Base-by-base conservation (phyloP, 2,888 invertebrate genomes). In the Frankliniella fusca region DNA sequence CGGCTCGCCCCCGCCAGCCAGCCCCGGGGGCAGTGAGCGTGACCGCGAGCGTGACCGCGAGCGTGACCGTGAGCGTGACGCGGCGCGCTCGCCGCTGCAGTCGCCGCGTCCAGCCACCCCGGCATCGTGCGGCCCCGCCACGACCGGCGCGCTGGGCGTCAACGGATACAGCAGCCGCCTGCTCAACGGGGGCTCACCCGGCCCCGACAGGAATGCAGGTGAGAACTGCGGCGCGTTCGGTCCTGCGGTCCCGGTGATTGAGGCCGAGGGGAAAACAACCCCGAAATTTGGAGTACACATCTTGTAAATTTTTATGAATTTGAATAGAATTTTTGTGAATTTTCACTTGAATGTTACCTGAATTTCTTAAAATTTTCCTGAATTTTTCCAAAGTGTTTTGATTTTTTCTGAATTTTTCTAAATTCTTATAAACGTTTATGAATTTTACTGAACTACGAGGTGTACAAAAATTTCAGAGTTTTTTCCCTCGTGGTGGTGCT, bases 121-220 rank as follows among this genome's bases (percentile, higher is more conserved):
- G 27, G 27, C 70, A 0, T 27, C 38, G 38, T 38, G 38, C 38
- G 38, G 38, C 38, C 18, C 54, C 54, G 70, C 70, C 70, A 70
- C 70, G n/a, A 23, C 70, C n/a, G 70, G 23, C 70, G 27, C 70
- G 8, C 70, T 76, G 70, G 70, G 70, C n/a, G 70, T 76, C 23
- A 76, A 76, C 70, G 70, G 70, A 23, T 76, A 27, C 23, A 27
- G 23, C 70, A 76, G 70, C 70, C 27, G 70, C 70, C 70, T 76
- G 23, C 70, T 76, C 70, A 76, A 76, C 70, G 70, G 70, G 70
- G 70, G 70, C 70, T 76, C 70, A 27, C 70, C 70, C 70, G 70
- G 70, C 70, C 70, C 70, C 70, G 70, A 76, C 70, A 8, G 70
- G 9, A 23, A 76, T 76, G 70, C 70, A 76, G 70, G 70, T 76